Evolutionary conservation across 2,888 invertebrate genomes (phyloP), one percentile per base, ranked within the genome.

Genomic region (Ditula angustiorana): DNA sequence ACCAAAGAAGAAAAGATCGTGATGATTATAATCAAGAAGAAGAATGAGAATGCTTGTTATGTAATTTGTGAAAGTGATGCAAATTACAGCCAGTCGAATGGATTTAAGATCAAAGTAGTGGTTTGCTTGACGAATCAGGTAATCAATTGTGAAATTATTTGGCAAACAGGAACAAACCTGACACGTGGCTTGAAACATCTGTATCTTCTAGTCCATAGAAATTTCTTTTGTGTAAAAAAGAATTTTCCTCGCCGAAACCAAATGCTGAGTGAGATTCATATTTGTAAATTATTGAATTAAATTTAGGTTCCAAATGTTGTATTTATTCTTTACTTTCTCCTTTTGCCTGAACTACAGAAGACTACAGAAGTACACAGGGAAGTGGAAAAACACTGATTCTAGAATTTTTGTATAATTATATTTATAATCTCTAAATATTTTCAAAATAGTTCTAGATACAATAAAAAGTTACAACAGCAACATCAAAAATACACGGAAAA

Each of bases 271-370:
- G 62, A 50, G 49, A 57, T 62, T 52, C 37, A 30, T 46, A 73
- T 70, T 66, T 74, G 71, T 82, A 77, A 80, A 74, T 80, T 81
- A 79, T 77, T 74, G 74, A 73, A 77, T 72, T 73, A 74, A 69
- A 52, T 52, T 72, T 69, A 71, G 52, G 68, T 69, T 63, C 13
- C 13, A 67, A 64, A 66, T 59, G 67, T 65, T 66, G 60, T 69
- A 26, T 71, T 64, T 66, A 61, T 69, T 67, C 64, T 66, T 67
- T 72, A 65, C 7, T 30, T 44, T 21, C n/a, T 7, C 0, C n/a
- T n/a, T 21, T 23, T 10, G 13, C 23, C 7, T 10, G 52, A 52
- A 7, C 2, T 2, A 16, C 5, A 7, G 8, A n/a, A 4, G n/a
- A 11, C 11, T 1, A 4, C 11, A 2, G 4, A 35, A 35, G 2